Evolutionary conservation across 2,888 invertebrate genomes (phyloP), one percentile per base, ranked within the genome.

Genomic region (Eristalis intricaria): DNA sequence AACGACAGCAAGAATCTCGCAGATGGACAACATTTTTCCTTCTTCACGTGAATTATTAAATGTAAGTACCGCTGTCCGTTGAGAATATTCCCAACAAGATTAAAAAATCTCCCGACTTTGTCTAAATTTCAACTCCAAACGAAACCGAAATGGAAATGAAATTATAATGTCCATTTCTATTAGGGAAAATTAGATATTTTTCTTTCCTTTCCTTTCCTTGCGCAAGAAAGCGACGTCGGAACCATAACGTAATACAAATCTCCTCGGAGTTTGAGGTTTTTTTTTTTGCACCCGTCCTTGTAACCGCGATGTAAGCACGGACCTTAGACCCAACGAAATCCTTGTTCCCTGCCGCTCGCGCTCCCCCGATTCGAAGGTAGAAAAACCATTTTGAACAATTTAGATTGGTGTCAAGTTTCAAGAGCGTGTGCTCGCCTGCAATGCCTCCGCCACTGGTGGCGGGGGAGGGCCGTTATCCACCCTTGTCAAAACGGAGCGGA

Each of bases 121-220:
- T 76, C 87, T 80, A 80, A 84, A 83, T 84, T 84, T 83, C 78
- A 83, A 84, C 87, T 87, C 84, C 23, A 87, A 80, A 87, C 84
- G 79, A 84, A 87, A 87, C 87, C 79, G 84, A 84, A 87, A 87
- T 84, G 76, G 84, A 87, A 87, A 87, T 87, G 87, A 87, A 87
- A 87, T 87, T 87, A 87, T 87, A 87, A 87, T 84, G 87, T 87
- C 87, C 87, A 87, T 87, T 87, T 87, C 87, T 87, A 87, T 87
- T 84, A 87, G 68, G 71, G 84, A 87, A 87, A 87, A 87, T 87
- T 87, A 87, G 87, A 87, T 87, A 87, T 79, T 79, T 86, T 80
- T 70, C 22, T 8, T 50, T 50, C 50, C 50, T 50, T 19, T 50
- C 50, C 50, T 19, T 32, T 50, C 7, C 50, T n/a, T 50, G 73